Evolutionary conservation across 2,797 vertebrate species (phyloP), one percentile per base, ranked within the genome.

Genomic region (Acanthiza pusilla): DNA sequence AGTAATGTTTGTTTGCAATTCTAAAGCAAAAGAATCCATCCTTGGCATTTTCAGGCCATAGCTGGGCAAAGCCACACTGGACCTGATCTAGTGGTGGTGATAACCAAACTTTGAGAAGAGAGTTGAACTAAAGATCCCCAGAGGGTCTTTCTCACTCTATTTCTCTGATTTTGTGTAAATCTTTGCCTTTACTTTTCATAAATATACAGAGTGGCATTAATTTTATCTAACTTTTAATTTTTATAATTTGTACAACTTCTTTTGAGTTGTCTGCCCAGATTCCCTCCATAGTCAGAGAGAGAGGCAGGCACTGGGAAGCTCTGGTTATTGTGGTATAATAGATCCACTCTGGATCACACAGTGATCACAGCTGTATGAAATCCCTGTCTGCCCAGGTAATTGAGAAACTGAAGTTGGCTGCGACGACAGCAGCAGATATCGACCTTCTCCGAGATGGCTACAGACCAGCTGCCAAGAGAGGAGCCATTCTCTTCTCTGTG

Each of bases 401-500:
- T 13, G 99, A 99, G 96, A 99, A 99, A 80, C 98, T 99, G 43
- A 98, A 98, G 76, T 93, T 99, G 97, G 99, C 99, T 1, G 98
- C 97, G 96, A 98, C 94, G 38, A 99, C 98, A 0, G 98, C 99
- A 0, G 22, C 80, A 5, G 98, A 99, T 94, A 99, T 99, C 2
- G 99, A 99, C 90, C 97, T 96, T 58, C 98, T 99, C 85, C 98
- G 99, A 48, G 99, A 99, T 1, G 98, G 99, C 61, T 99, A 99
- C 97, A 98, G 99, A 73, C 99, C 99, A 2, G 99, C 99, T 2
- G 99, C 99, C 47, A 98, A 98, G 89, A 98, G 99, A 2, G 99
- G 99, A 0, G 99, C 99, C 62, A 98, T 99, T 85, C 97, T 99
- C 84, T 99, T 99, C 97, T 99, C 99, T 1, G 98, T 98, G 42